A percentile compares a stretch with the other conserved stretches of the same genome.
These are phyloP conservation scores for Parelbella ahira DNA, from an alignment of 2,888 invertebrate species.

Conservation along the genomic window DNA sequence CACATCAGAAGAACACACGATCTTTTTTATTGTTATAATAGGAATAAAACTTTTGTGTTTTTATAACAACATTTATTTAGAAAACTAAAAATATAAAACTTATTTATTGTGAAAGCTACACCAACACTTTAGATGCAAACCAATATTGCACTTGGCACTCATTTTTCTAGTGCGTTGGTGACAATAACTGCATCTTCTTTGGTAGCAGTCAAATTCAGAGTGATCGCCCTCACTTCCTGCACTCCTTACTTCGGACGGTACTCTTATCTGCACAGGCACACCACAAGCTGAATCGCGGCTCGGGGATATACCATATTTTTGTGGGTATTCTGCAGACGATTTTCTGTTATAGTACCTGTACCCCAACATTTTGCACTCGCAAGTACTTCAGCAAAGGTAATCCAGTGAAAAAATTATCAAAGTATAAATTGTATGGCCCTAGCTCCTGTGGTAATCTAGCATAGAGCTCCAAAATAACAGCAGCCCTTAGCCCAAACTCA, in stretches of 20 bases:
- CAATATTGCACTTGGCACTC: slow-evolving; percentile 1
- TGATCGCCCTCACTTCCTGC: not conserved
- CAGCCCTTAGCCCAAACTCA: no score
- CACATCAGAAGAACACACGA: not conserved
- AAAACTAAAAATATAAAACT: not conserved
- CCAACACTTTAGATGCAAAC: slow-evolving; percentile 1
- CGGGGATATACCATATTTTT: slow-evolving; percentile 1
- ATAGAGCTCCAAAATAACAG: no score
- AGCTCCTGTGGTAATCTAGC: no score
- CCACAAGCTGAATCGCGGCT: not conserved
- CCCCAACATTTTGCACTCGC: no score
- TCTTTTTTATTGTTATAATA: not conserved
- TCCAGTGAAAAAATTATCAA: no score
- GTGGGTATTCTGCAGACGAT: no score
- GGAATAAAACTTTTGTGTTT: not conserved
- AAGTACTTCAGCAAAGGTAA: no score
- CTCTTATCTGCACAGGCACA: not conserved
- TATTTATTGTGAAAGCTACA: slow-evolving; percentile 5
- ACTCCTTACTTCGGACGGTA: not conserved
- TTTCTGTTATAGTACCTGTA: no score
- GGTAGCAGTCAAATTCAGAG: not conserved
- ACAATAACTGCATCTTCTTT: not conserved
- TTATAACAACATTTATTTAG: not conserved
- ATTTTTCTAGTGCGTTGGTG: slow-evolving; percentile 1
- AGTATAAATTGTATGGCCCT: no score